Evolutionary conservation across 2,113 vertebrate genomes (phyloP).

Genomic region (Maccullochella peelii): DNA sequence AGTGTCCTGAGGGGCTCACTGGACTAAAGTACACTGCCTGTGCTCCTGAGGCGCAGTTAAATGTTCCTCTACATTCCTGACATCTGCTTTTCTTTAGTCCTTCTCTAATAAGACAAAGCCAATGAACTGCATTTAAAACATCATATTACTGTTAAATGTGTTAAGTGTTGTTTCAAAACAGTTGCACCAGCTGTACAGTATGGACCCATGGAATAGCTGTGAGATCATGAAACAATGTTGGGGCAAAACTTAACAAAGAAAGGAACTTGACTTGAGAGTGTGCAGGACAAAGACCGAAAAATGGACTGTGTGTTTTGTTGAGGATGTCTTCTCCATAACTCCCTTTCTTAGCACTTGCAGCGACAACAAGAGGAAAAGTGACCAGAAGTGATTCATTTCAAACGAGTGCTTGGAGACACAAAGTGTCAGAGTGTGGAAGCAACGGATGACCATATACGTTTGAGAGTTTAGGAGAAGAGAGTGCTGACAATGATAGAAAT

Average conservation of each 20-base stretch:
- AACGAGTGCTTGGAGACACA: constrained; percentile 9
- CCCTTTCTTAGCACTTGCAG: neutral
- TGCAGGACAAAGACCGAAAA: neutral
- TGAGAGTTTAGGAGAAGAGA: neutral
- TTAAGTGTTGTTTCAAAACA: too few relatives aligned
- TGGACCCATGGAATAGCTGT: neutral
- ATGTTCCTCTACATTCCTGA: constrained; percentile 21
- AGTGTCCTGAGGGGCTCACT: constrained; percentile 53
- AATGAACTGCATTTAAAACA: neutral
- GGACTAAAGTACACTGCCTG: constrained; percentile 25
- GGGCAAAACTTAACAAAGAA: neutral
- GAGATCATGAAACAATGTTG: neutral
- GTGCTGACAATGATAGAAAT: neutral
- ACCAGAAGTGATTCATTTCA: constrained; percentile 33
- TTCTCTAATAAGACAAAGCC: constrained; percentile 3
- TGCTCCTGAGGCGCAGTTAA: constrained; percentile 18
- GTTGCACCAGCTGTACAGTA: too few relatives aligned
- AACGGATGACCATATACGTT: neutral
- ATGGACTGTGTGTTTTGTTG: constrained; percentile 3
- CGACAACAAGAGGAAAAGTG: constrained; percentile 19
- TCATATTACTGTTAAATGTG: too few relatives aligned
- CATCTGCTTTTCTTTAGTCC: neutral
- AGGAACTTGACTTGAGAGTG: neutral
- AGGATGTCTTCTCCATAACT: neutral
- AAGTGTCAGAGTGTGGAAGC: neutral